Evolutionary conservation across 2,113 vertebrate species (phyloP).

Genomic region (Equus przewalskii): DNA sequence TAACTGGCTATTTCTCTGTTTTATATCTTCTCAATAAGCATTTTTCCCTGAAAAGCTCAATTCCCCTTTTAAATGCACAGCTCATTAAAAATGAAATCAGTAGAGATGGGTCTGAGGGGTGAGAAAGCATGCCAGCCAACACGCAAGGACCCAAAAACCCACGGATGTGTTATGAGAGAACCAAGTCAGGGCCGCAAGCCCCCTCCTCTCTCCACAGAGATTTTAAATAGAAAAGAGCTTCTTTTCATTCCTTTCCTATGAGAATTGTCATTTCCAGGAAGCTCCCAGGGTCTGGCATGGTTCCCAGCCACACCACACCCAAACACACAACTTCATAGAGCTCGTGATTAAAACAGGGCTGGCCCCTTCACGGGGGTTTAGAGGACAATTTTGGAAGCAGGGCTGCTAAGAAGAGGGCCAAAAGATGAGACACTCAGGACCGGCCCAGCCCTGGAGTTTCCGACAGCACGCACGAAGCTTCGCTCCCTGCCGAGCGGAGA

Average conservation of each 20-base stretch:
- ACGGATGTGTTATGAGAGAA: not conserved
- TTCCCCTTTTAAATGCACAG: slow-evolving; percentile 71
- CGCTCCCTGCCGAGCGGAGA: not conserved
- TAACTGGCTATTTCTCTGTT: not conserved
- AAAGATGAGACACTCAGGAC: not conserved
- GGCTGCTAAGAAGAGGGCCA: fast-evolving
- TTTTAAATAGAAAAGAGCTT: slow-evolving; percentile 20
- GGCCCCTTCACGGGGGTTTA: not conserved
- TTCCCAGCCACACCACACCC: slow-evolving; percentile 26
- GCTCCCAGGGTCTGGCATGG: not conserved
- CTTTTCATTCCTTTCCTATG: slow-evolving; percentile 7
- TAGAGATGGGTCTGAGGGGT: slow-evolving; percentile 41
- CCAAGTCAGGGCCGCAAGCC: not conserved
- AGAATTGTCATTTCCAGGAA: slow-evolving; percentile 54
- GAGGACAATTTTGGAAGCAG: not conserved
- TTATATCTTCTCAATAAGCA: slow-evolving; percentile 17
- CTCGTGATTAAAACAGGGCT: not conserved
- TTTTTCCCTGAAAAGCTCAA: slow-evolving; percentile 52
- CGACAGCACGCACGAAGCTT: not conserved
- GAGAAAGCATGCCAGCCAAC: slow-evolving; percentile 9
- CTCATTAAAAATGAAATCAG: slow-evolving; percentile 63
- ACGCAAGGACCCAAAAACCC: slow-evolving; percentile 31
- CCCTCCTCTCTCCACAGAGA: not conserved
- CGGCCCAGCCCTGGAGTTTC: not conserved
- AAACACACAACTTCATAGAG: not conserved